Percentiles rank a stretch among this genome's conserved stretches.
Conservation (phyloP, 2,888 invertebrate species). For the Aproaerema taeniolella region DNA sequence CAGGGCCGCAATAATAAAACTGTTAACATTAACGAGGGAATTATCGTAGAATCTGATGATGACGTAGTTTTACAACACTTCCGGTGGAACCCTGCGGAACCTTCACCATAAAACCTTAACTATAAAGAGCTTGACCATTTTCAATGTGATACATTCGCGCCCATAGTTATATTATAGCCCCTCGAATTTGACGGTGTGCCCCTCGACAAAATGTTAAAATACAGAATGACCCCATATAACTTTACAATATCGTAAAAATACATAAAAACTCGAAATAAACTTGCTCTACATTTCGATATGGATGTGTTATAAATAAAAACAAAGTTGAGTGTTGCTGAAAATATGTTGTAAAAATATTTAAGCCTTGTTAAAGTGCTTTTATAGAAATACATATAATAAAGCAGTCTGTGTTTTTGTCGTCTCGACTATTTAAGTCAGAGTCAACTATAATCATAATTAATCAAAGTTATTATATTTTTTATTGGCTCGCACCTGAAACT, state of each 20-base stretch:
- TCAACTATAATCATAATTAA: too few relatives aligned
- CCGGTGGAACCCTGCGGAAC: conserved; percentile 57
- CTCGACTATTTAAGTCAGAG: too few relatives aligned
- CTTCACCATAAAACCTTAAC: conserved; percentile 52
- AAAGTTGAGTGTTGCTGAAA: conserved; percentile 6
- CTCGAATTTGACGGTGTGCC: conserved; percentile 42
- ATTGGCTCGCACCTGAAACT: too few relatives aligned
- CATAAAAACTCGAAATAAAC: conserved; percentile 13
- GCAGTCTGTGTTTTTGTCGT: too few relatives aligned
- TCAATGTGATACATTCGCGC: conserved; percentile 40
- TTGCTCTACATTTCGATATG: conserved; percentile 11
- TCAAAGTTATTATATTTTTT: too few relatives aligned
- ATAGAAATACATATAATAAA: too few relatives aligned
- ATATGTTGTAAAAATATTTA: too few relatives aligned
- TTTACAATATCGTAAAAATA: conserved; percentile 41
- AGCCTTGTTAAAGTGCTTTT: too few relatives aligned
- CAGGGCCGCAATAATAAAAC: conserved; percentile 59
- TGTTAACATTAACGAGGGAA: conserved; percentile 71
- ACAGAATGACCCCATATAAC: conserved; percentile 43
- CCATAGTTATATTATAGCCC: conserved; percentile 50
- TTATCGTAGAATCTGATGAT: conserved; percentile 65
- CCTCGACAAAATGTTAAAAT: conserved; percentile 42
- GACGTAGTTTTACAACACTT: conserved; percentile 62
- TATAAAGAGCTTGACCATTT: conserved; percentile 33
- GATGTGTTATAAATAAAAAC: conserved; percentile 7